A percentile compares a stretch with the other conserved stretches of the same genome.
These are phyloP conservation scores for Dryobotodes eremita DNA, from an alignment of 2,888 invertebrate genomes.

Conservation along the genomic window DNA sequence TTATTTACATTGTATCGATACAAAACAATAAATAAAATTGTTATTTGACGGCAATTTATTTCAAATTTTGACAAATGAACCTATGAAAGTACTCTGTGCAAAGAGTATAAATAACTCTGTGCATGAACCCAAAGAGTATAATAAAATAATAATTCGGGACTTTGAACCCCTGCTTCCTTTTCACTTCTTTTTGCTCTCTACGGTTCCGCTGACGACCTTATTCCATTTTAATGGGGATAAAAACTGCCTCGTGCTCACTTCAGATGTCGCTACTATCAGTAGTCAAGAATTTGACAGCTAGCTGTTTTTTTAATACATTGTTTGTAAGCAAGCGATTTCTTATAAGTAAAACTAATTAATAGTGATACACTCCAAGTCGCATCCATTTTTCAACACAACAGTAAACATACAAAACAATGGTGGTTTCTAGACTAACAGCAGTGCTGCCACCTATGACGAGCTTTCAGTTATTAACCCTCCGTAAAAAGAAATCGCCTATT, in stretches of 20 bases:
- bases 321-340: not conserved
- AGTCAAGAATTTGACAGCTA: not conserved
- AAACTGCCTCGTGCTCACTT: not conserved
- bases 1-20: not conserved
- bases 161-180: too few relatives aligned
- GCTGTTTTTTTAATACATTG: not conserved
- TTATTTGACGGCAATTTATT: not conserved
- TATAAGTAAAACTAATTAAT: not conserved
- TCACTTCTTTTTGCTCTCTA: not conserved
- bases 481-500: too few relatives aligned
- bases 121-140: too few relatives aligned
- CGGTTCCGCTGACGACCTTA: too few relatives aligned
- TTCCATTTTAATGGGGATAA: not conserved
- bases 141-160: too few relatives aligned
- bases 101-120: too few relatives aligned
- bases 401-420: too few relatives aligned
- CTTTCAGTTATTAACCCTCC: too few relatives aligned
- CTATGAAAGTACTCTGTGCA: too few relatives aligned
- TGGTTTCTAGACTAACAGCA: not conserved
- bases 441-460: not conserved
- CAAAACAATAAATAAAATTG: not conserved
- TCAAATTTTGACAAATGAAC: slow-evolving; percentile 1
- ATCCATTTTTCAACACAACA: too few relatives aligned
- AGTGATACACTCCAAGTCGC: too few relatives aligned
- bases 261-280: not conserved